These are phyloP conservation scores for Pseudococcus viburni DNA, from an alignment of 2,888 invertebrate genomes.

Conservation along the genomic window DNA sequence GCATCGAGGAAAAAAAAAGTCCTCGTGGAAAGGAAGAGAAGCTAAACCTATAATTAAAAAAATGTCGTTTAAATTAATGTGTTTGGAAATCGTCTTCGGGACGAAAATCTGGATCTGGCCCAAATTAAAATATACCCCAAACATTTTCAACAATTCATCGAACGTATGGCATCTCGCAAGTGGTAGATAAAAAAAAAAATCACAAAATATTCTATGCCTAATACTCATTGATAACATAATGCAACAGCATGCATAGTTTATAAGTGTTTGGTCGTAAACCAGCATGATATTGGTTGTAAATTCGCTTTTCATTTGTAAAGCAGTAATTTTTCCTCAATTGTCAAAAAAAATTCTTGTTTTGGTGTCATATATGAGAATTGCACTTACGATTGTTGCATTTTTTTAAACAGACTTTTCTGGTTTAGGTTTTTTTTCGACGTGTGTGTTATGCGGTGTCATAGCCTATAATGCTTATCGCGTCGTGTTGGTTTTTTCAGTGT, in stretches of 20 bases:
- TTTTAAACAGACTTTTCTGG: too few relatives aligned
- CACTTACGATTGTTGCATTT: too few relatives aligned
- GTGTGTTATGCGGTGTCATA: too few relatives aligned
- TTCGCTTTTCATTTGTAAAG: conserved; percentile 18
- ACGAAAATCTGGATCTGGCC: not conserved
- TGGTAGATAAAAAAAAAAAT: not conserved
- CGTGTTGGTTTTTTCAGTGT: too few relatives aligned
- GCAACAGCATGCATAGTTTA: not conserved
- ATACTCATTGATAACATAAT: conserved; percentile 11
- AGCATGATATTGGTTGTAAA: conserved; percentile 33
- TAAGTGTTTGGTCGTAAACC: not conserved
- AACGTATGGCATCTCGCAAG: not conserved
- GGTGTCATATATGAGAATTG: too few relatives aligned
- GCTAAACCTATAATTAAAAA: not conserved
- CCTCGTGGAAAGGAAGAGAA: not conserved
- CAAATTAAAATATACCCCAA: conserved; percentile 7
- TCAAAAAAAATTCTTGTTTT: not conserved
- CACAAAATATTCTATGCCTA: not conserved
- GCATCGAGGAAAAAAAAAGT: not conserved
- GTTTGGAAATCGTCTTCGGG: not conserved
- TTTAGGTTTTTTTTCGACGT: too few relatives aligned
- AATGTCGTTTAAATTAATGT: not conserved
- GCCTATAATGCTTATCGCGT: too few relatives aligned
- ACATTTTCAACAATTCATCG: not conserved
- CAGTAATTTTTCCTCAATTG: conserved; percentile 9